A percentile compares a stretch with the other conserved stretches of the same genome.
phyloP scores from a whole-genome alignment of 2,888 invertebrate genomes.

The Acleris cristana region DNA sequence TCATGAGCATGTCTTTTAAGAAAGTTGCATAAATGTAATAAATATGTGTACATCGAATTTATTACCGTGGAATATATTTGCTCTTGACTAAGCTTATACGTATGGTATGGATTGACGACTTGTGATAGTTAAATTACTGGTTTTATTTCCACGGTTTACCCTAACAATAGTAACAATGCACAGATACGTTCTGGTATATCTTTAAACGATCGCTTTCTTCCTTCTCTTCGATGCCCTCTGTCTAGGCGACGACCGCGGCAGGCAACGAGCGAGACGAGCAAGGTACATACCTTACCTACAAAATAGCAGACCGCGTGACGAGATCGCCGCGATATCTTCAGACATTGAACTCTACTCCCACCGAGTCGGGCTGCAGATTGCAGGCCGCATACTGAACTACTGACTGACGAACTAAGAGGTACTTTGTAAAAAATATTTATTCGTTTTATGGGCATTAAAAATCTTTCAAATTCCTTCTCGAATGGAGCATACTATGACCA shows the following conservation, averaged over 20 bases:
- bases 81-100: too few species aligned
- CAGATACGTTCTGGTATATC: constrained; percentile 1
- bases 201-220: constrained; percentile 21
- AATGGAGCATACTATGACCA: too few species aligned
- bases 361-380: constrained; percentile 38
- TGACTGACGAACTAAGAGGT: too few species aligned
- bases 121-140: too few species aligned
- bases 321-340: constrained; percentile 59
- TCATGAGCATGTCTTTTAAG: too few species aligned
- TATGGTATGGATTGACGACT: too few species aligned
- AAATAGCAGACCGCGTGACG: constrained; percentile 50
- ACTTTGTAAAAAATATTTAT: too few species aligned
- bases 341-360: constrained; percentile 63
- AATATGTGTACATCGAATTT: too few species aligned
- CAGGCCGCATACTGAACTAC: constrained; percentile 3
- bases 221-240: constrained; percentile 19
- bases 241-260: constrained; percentile 23
- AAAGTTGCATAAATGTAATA: too few species aligned
- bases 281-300: constrained; percentile 33
- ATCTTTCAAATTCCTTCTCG: too few species aligned
- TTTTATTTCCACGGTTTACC: neutral
- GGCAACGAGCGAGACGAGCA: constrained; percentile 39
- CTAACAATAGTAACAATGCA: neutral
- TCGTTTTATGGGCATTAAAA: too few species aligned
- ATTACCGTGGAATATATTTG: too few species aligned